A percentile compares a stretch with the other conserved stretches of the same genome.
Evolutionary conservation across 2,113 vertebrate species (phyloP).

Genomic region (Stomatorhinus ivindoensis): DNA sequence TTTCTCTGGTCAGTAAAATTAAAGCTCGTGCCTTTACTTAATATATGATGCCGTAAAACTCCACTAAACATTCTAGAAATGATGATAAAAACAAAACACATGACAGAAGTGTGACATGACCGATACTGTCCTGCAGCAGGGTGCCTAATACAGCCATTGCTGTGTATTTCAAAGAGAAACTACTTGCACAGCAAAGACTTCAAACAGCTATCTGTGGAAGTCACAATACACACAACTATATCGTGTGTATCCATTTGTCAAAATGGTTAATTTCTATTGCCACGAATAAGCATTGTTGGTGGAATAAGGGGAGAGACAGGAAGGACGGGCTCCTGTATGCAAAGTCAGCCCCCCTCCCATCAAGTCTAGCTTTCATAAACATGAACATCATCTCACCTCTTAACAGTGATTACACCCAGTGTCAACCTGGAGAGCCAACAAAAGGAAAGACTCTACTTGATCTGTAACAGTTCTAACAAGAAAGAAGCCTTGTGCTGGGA

Average conservation of each 20-base stretch:
- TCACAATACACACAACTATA: slow-evolving; percentile 26
- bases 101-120: background rate
- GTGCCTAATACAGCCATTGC: background rate
- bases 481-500: background rate
- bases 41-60: background rate
- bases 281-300: slow-evolving; percentile 23
- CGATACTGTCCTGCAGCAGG: background rate
- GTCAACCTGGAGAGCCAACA: background rate
- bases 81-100: background rate
- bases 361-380: slow-evolving; percentile 33
- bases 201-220: background rate
- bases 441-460: slow-evolving; percentile 12
- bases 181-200: slow-evolving; percentile 5
- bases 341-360: background rate
- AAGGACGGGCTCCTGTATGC: slow-evolving; percentile 12
- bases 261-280: slow-evolving; percentile 7
- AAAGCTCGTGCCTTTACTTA: background rate
- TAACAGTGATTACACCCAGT: slow-evolving; percentile 7
- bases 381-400: slow-evolving; percentile 34
- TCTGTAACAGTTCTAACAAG: background rate
- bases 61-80: background rate
- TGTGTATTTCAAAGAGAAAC: slow-evolving; percentile 10
- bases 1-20: background rate
- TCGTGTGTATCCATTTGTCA: slow-evolving; percentile 4
- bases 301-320: slow-evolving; percentile 20